A percentile compares a stretch with the other conserved stretches of the same genome.
phyloP scores from a whole-genome alignment of 92 coral and sea anemone genomes.

The Metridium senile region DNA sequence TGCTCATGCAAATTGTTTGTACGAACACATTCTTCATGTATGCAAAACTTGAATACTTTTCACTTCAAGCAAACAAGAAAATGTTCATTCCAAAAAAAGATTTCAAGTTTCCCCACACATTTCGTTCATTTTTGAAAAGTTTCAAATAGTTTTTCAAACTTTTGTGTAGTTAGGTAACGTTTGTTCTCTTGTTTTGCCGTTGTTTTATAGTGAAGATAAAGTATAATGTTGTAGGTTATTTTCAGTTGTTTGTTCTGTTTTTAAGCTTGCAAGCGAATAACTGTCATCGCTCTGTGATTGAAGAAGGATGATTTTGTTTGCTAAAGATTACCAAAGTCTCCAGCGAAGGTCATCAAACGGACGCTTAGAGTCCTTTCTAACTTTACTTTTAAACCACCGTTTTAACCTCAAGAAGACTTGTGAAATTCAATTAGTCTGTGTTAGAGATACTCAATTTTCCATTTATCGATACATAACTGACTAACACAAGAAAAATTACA shows the following conservation, averaged over 20 bases:
- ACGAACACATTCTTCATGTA: no score
- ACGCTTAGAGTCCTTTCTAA: not conserved
- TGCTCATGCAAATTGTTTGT: not conserved
- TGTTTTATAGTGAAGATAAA: not conserved
- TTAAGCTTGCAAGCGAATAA: constrained; percentile 12
- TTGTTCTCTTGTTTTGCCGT: not conserved
- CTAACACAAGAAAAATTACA: constrained; percentile 2
- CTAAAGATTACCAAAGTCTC: not conserved
- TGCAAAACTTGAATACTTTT: no score
- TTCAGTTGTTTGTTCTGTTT: constrained; percentile 7
- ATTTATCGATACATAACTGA: not conserved
- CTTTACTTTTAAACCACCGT: not conserved
- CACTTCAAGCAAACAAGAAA: no score
- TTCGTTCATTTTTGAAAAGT: not conserved
- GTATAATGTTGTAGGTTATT: not conserved
- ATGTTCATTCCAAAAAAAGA: no score
- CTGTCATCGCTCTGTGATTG: constrained; percentile 8
- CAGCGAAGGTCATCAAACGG: not conserved
- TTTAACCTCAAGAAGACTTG: not conserved
- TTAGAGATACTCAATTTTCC: not conserved
- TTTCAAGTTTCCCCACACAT: no score
- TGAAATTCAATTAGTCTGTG: not conserved
- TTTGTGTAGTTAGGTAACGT: not conserved
- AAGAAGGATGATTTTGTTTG: not conserved
- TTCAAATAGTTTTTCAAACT: not conserved